These are phyloP conservation scores for Drepanosiphum platanoidis DNA, from an alignment of 2,888 invertebrate genomes.

Conservation along the genomic window DNA sequence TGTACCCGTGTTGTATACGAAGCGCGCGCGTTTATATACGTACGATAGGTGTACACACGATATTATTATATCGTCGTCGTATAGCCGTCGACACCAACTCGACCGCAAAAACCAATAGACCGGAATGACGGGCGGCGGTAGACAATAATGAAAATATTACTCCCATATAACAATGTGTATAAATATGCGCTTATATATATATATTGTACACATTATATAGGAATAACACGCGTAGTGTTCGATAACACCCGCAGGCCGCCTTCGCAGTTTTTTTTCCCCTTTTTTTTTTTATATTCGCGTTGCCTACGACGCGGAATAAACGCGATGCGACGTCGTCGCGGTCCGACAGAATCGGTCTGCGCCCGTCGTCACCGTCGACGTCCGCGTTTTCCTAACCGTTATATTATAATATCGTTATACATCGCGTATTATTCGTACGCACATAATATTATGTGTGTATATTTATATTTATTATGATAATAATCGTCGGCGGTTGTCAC, in stretches of 20 bases:
- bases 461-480: too few species aligned
- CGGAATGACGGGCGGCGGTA: slow-evolving; percentile 40
- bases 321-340: neutral
- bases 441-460: too few species aligned
- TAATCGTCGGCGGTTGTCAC: too few species aligned
- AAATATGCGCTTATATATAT: neutral
- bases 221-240: too few species aligned
- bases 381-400: neutral
- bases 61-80: slow-evolving; percentile 24
- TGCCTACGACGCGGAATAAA: slow-evolving; percentile 11
- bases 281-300: neutral
- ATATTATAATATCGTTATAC: too few species aligned
- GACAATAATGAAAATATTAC: slow-evolving; percentile 57
- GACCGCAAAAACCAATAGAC: slow-evolving; percentile 61
- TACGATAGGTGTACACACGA: neutral
- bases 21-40: neutral
- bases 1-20: neutral
- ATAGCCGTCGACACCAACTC: slow-evolving; percentile 34
- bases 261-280: neutral
- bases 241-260: neutral
- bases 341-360: neutral
- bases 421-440: too few species aligned
- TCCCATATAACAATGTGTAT: neutral
- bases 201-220: neutral
- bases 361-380: neutral